Evolutionary conservation across 2,113 vertebrate species (phyloP).

Genomic region (Jacana jacana): DNA sequence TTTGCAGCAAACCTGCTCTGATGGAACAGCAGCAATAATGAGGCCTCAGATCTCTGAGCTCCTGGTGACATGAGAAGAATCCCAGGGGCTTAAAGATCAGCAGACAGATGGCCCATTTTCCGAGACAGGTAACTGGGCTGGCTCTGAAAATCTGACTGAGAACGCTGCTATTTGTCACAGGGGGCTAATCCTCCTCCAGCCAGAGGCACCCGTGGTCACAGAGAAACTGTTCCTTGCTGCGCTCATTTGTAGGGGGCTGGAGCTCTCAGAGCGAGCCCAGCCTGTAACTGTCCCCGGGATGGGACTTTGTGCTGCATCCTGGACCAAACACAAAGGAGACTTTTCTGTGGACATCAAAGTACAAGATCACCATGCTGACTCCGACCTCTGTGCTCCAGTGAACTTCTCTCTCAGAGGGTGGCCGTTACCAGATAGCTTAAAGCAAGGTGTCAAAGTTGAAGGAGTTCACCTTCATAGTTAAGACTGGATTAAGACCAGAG

Average conservation of each 20-base stretch:
- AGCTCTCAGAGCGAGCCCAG: neutral
- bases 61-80: slow-evolving; percentile 6
- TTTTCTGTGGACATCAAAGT: neutral
- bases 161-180: neutral
- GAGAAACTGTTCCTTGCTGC: neutral
- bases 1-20: neutral
- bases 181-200: neutral
- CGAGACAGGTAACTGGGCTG: neutral
- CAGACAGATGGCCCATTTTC: neutral
- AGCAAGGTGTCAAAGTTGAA: neutral
- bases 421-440: neutral
- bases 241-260: neutral
- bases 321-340: neutral
- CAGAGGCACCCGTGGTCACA: neutral
- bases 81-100: neutral
- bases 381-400: neutral
- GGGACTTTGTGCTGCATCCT: neutral
- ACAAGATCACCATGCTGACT: neutral
- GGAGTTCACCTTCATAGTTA: neutral
- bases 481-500: neutral
- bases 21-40: slow-evolving; percentile 1
- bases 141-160: neutral
- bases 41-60: slow-evolving; percentile 17
- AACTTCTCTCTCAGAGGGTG: neutral
- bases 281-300: neutral